phyloP scores from a whole-genome alignment of 2,797 vertebrate genomes.

The Fistularia commersonii region DNA sequence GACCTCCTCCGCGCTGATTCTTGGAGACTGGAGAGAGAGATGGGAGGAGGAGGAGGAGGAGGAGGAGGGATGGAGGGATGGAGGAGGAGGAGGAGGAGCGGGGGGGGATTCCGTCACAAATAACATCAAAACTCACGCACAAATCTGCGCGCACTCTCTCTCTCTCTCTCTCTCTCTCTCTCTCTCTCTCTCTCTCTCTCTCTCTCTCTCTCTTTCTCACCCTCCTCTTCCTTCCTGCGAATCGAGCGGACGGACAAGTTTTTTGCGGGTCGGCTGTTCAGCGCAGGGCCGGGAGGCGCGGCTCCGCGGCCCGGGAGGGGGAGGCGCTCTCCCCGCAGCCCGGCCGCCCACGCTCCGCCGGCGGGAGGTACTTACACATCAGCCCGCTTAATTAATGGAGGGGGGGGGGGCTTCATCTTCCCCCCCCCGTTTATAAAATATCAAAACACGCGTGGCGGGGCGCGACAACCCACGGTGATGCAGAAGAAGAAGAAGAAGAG shows the following conservation, averaged over 20 bases:
- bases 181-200: neutral
- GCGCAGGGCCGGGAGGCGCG: constrained; percentile 30
- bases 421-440: constrained; percentile 43
- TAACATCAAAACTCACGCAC: constrained; percentile 54
- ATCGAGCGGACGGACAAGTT: neutral
- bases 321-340: constrained; percentile 55
- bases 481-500: too few species aligned
- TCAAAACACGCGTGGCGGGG: constrained; percentile 25
- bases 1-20: constrained; percentile 58
- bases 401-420: constrained; percentile 40
- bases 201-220: neutral
- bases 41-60: constrained; percentile 57
- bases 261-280: too few species aligned
- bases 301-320: constrained; percentile 32
- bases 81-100: too few species aligned
- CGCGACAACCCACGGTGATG: too few species aligned
- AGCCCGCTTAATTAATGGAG: constrained; percentile 65
- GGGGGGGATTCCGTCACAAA: constrained; percentile 74
- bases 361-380: constrained; percentile 69
- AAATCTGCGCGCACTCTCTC: constrained; percentile 1
- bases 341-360: constrained; percentile 61
- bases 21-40: constrained; percentile 53
- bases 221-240: neutral
- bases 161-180: constrained; percentile 3
- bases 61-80: constrained; percentile 73